Conservation (phyloP, 2,113 vertebrate genomes). For the Lonchura striata region DNA sequence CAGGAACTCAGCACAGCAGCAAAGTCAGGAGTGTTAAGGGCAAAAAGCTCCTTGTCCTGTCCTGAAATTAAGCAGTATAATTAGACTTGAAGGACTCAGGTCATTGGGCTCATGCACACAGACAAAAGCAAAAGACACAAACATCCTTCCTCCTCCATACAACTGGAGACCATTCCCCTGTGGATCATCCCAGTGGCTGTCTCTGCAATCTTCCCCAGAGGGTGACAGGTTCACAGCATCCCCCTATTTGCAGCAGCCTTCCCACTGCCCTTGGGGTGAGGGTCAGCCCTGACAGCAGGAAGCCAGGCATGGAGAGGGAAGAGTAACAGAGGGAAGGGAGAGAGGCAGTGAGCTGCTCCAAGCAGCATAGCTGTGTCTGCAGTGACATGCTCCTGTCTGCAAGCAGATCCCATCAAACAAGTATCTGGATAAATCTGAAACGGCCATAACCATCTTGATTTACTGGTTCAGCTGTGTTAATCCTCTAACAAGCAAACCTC, state of each 20-base stretch:
- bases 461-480: not conserved
- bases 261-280: not conserved
- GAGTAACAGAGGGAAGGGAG: not conserved
- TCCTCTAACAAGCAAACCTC: not conserved
- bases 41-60: not conserved
- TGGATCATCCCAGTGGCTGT: not conserved
- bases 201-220: not conserved
- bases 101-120: not conserved
- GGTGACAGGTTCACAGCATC: not conserved
- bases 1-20: not conserved
- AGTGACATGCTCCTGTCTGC: not conserved
- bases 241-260: not conserved
- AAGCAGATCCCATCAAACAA: not conserved
- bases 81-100: not conserved
- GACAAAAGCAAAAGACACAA: not conserved
- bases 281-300: not conserved
- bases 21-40: not conserved
- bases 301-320: not conserved
- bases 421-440: not conserved
- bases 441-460: not conserved
- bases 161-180: not conserved
- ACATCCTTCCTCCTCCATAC: rapidly evolving
- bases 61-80: not conserved
- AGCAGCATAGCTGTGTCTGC: not conserved
- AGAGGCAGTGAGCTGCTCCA: not conserved